Evolutionary conservation across 2,797 vertebrate species (phyloP).

Genomic region (Ispidina lecontei): DNA sequence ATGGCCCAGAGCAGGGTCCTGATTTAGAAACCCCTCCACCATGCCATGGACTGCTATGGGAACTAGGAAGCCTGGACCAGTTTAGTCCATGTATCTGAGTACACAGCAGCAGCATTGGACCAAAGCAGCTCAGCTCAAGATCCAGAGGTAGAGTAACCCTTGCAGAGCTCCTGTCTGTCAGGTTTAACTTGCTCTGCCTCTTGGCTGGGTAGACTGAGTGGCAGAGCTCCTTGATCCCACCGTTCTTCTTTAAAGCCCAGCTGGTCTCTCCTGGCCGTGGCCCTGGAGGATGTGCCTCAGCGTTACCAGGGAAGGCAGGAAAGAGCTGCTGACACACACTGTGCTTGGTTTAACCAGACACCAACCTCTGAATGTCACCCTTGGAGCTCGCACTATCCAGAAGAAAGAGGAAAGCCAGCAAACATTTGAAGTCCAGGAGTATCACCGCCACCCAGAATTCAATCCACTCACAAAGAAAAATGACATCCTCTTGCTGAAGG

Average conservation of each 20-base stretch:
- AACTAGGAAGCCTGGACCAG: neutral
- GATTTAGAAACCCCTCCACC: neutral
- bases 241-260: neutral
- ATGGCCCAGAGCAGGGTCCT: neutral
- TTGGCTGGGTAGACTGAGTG: neutral
- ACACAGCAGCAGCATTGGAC: neutral
- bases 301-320: neutral
- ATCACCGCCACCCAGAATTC: neutral
- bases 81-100: neutral
- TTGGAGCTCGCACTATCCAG: neutral
- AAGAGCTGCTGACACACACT: neutral
- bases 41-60: neutral
- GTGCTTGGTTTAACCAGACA: neutral
- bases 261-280: neutral
- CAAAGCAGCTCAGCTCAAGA: neutral
- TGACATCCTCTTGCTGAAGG: slow-evolving; percentile 58
- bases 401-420: neutral
- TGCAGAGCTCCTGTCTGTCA: neutral
- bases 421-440: neutral
- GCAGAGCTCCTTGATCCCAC: neutral
- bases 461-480: neutral
- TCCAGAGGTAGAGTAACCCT: neutral
- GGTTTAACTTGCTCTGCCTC: neutral
- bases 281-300: neutral
- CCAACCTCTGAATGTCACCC: slow-evolving; percentile 32